A percentile compares a stretch with the other conserved stretches of the same genome.
These are phyloP conservation scores for Phrynocephalus forsythii DNA, from an alignment of 2,797 vertebrate genomes.

Conservation along the genomic window DNA sequence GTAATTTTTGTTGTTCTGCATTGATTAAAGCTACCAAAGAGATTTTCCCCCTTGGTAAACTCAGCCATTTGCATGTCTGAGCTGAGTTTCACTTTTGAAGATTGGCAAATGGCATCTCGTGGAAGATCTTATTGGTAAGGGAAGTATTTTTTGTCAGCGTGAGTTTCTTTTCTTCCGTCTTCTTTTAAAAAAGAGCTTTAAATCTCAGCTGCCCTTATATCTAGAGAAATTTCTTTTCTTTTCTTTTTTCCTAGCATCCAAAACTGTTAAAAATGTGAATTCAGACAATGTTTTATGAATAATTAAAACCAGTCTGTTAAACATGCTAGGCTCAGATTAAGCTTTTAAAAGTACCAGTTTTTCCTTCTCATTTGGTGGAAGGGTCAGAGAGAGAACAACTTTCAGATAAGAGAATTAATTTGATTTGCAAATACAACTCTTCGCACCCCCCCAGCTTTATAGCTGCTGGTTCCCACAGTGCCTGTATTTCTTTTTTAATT, in stretches of 20 bases:
- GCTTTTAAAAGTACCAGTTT: slow-evolving; percentile 61
- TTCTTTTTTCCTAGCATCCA: slow-evolving; percentile 48
- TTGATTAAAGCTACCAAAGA: background rate
- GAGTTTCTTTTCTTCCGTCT: background rate
- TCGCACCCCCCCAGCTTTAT: background rate
- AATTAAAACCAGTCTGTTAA: slow-evolving; percentile 50
- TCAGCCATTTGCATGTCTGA: background rate
- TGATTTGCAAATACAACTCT: slow-evolving; percentile 61
- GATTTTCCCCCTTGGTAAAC: background rate
- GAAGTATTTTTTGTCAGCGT: background rate
- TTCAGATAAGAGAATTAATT: slow-evolving; percentile 60
- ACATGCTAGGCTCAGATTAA: slow-evolving; percentile 64
- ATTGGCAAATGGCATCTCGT: fast-evolving
- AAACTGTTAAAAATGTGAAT: slow-evolving; percentile 52
- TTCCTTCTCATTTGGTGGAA: slow-evolving; percentile 52
- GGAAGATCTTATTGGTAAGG: background rate
- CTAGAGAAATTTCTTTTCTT: slow-evolving; percentile 21
- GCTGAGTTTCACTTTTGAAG: background rate
- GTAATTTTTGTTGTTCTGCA: background rate
- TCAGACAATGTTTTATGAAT: slow-evolving; percentile 57
- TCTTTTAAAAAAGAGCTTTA: slow-evolving; percentile 12
- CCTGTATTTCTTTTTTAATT: slow-evolving; percentile 16
- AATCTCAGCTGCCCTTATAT: slow-evolving; percentile 29
- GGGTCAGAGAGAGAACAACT: slow-evolving; percentile 37
- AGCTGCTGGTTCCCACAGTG: slow-evolving; percentile 48